Conservation (phyloP, 2,888 invertebrate genomes). For the Nasonia oneida region DNA sequence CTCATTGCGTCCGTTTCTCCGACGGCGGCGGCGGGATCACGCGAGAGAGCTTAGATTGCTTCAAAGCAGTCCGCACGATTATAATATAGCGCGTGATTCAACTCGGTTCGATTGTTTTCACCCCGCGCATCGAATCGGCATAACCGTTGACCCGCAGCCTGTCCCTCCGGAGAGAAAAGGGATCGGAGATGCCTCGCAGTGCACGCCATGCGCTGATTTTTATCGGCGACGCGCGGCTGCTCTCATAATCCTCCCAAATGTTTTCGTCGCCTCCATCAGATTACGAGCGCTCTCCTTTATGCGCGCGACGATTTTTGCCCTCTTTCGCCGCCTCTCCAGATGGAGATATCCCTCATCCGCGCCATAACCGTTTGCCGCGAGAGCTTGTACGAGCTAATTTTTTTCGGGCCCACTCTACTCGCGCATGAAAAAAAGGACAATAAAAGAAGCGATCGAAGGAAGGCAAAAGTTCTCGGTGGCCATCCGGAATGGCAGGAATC, state of each 20-base stretch:
- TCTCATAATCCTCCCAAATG: slow-evolving; percentile 74
- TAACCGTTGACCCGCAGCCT: too few relatives aligned
- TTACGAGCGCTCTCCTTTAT: slow-evolving; percentile 53
- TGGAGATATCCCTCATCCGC: neutral
- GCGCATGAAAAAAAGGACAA: too few relatives aligned
- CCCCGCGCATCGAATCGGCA: neutral
- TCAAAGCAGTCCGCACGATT: slow-evolving; percentile 5
- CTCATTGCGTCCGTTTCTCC: slow-evolving; percentile 40
- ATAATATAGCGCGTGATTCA: neutral
- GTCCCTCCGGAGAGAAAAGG: neutral
- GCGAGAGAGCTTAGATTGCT: slow-evolving; percentile 42
- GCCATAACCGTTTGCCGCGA: too few relatives aligned
- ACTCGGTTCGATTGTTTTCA: neutral
- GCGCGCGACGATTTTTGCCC: neutral
- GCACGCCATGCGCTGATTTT: slow-evolving; percentile 73
- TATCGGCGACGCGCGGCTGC: slow-evolving; percentile 67
- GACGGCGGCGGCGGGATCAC: neutral
- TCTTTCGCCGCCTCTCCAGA: neutral
- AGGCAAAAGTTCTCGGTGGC: neutral
- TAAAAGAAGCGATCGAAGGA: slow-evolving; percentile 64
- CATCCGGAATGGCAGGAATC: slow-evolving; percentile 77
- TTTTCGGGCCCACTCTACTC: too few relatives aligned
- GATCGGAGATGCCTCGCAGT: slow-evolving; percentile 71
- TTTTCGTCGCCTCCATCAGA: slow-evolving; percentile 76
- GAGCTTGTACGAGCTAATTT: too few relatives aligned